phyloP scores from a whole-genome alignment of 2,888 invertebrate species.

The Tachina fera region DNA sequence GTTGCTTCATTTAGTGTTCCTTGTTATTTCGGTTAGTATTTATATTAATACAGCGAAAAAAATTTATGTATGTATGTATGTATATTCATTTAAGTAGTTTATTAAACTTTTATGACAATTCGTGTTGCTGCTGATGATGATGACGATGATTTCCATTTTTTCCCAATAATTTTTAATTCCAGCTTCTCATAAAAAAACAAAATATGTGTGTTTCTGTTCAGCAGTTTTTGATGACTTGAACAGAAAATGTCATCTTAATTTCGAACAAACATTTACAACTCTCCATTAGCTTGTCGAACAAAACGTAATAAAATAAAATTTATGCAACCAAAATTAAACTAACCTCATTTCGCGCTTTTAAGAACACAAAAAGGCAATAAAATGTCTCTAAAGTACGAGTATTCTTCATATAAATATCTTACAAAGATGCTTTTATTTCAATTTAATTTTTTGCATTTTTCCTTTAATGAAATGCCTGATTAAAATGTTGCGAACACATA shows the following conservation, averaged over 20 bases:
- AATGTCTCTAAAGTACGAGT: not conserved
- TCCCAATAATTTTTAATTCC: constrained; percentile 26
- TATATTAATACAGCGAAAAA: constrained; percentile 30
- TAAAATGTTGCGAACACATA: constrained; percentile 49
- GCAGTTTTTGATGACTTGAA: constrained; percentile 53
- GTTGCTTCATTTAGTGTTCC: constrained; percentile 61
- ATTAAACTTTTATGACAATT: constrained; percentile 67
- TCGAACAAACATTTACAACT: constrained; percentile 51
- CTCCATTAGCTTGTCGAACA: constrained; percentile 41
- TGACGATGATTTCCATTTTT: constrained; percentile 43
- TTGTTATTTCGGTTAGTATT: constrained; percentile 60
- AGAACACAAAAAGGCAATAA: not conserved
- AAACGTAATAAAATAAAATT: constrained; percentile 19
- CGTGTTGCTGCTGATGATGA: constrained; percentile 26
- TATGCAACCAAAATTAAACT: constrained; percentile 37
- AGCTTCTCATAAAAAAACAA: constrained; percentile 15
- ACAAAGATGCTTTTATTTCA: constrained; percentile 47
- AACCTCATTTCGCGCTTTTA: constrained; percentile 55
- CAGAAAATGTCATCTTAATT: constrained; percentile 64
- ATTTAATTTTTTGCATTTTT: constrained; percentile 39
- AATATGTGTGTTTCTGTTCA: constrained; percentile 25
- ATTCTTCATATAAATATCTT: constrained; percentile 16
- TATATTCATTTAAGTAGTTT: constrained; percentile 63
- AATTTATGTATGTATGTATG: not conserved
- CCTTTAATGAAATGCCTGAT: constrained; percentile 63